A percentile compares a stretch with the other conserved stretches of the same genome.
phyloP scores from a whole-genome alignment of 2,888 invertebrate species.

The Eretmocerus hayati region DNA sequence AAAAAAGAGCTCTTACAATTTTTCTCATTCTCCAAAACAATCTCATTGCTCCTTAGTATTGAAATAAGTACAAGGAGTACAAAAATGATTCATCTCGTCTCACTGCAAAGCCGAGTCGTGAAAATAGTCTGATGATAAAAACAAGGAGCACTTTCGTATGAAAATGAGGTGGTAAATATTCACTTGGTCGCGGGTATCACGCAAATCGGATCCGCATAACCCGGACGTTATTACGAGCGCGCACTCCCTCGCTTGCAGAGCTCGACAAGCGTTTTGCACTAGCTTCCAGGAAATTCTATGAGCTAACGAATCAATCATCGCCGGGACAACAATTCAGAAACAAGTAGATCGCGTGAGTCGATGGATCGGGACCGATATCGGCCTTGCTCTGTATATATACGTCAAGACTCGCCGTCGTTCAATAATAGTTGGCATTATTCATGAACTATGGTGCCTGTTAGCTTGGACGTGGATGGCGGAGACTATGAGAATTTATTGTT shows the following conservation, averaged over 20 bases:
- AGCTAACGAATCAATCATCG: not conserved
- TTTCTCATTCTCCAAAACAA: no score
- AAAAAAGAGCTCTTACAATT: no score
- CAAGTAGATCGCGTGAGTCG: no score
- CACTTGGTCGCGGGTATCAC: not conserved
- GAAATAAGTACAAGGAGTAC: no score
- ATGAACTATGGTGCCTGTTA: conserved; percentile 1
- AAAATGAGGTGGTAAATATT: not conserved
- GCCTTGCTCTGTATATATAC: no score
- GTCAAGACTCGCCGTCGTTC: no score
- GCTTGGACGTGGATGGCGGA: not conserved
- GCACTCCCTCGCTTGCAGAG: not conserved
- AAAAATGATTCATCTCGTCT: not conserved
- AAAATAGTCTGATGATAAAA: not conserved
- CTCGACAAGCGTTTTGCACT: not conserved
- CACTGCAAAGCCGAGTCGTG: not conserved
- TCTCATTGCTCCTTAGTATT: no score
- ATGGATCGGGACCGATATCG: no score
- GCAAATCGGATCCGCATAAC: no score
- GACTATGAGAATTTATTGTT: not conserved
- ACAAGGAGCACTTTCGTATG: not conserved
- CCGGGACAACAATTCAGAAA: no score
- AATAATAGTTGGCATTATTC: no score
- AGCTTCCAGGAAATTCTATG: no score
- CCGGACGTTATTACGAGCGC: not conserved